A percentile compares a stretch with the other conserved stretches of the same genome.
These are phyloP conservation scores for Galeopsomyia nigrocyanea DNA, from an alignment of 2,888 invertebrate genomes.

Conservation along the genomic window DNA sequence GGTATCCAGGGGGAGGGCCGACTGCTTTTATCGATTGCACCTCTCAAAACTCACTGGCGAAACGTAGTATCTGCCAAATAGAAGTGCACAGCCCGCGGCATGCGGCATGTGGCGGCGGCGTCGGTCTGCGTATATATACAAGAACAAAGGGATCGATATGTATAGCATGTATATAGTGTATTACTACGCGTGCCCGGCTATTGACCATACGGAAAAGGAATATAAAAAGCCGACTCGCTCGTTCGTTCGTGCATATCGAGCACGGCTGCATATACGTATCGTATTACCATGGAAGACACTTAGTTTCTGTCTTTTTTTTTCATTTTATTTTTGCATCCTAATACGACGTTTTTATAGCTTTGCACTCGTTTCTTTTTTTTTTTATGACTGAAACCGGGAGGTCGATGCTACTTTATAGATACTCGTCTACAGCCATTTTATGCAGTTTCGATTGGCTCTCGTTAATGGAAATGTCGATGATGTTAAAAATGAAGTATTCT, in stretches of 20 bases:
- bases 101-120: too few species aligned
- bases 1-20: background rate
- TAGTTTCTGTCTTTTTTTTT: background rate
- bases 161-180: background rate
- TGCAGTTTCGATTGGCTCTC: too few species aligned
- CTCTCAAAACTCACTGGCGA: conserved; percentile 10
- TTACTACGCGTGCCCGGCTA: background rate
- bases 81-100: background rate
- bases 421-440: too few species aligned
- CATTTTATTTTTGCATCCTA: background rate
- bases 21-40: too few species aligned
- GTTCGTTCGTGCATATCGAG: conserved; percentile 34
- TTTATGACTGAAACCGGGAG: background rate
- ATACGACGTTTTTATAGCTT: background rate
- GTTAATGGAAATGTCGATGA: too few species aligned
- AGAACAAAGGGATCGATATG: conserved; percentile 42
- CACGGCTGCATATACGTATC: conserved; percentile 8
- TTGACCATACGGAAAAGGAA: conserved; percentile 1
- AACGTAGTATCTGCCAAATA: conserved; percentile 11
- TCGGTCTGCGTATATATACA: background rate
- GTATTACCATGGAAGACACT: conserved; percentile 24
- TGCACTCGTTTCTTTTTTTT: background rate
- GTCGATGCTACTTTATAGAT: too few species aligned
- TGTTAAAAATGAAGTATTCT: too few species aligned
- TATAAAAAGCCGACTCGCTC: conserved; percentile 21